Percentiles rank a stretch among this genome's conserved stretches.
Conservation (phyloP, 2,797 vertebrate genomes). For the Botia kubotai region DNA sequence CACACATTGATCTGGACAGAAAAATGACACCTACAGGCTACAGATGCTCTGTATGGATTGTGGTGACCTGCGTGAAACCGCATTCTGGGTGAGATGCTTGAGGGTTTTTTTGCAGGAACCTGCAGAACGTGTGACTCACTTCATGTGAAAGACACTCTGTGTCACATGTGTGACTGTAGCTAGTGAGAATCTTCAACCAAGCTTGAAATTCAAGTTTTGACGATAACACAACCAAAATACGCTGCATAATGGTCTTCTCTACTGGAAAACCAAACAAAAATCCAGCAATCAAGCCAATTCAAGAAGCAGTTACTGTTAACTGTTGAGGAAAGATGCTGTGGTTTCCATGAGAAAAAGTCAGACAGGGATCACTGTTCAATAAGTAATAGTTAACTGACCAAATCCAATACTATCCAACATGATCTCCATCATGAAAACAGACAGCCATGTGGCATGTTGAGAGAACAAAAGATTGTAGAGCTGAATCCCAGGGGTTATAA, state of each 20-base stretch:
- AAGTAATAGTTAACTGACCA: neutral
- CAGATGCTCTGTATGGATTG: constrained; percentile 16
- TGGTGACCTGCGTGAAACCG: constrained; percentile 30
- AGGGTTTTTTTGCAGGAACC: constrained; percentile 18
- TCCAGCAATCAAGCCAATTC: neutral
- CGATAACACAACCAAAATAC: constrained; percentile 1
- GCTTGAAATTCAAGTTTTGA: neutral
- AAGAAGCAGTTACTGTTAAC: neutral
- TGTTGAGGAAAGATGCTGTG: neutral
- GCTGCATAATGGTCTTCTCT: constrained; percentile 13
- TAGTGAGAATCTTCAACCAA: neutral
- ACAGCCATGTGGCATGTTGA: neutral
- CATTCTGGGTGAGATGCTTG: constrained; percentile 12
- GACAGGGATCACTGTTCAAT: neutral
- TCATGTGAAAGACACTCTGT: neutral
- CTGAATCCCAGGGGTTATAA: constrained; percentile 10
- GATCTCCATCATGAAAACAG: neutral
- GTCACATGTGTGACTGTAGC: neutral
- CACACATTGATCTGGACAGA: constrained; percentile 37
- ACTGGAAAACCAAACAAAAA: constrained; percentile 24
- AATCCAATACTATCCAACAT: constrained; percentile 4
- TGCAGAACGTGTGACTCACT: neutral
- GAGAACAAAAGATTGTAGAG: neutral
- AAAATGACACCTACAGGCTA: constrained; percentile 38
- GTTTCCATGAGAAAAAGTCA: neutral